These are phyloP conservation scores for Phoenicopterus ruber DNA, from an alignment of 2,113 vertebrate species.

Conservation along the genomic window DNA sequence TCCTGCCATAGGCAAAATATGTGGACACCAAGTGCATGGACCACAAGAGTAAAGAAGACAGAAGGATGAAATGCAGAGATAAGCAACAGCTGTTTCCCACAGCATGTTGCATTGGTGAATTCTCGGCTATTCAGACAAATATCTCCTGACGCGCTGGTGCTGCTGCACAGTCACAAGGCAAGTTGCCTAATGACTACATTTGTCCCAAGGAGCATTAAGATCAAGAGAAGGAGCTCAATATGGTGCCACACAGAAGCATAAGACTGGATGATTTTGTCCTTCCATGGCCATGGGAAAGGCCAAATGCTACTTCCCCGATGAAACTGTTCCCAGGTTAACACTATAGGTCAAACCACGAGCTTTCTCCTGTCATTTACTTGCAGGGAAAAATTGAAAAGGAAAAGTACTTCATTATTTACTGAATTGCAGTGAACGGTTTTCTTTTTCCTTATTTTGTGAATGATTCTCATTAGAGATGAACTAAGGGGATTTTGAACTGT, in stretches of 20 bases:
- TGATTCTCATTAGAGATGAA: not conserved
- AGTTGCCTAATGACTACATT: not conserved
- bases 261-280: not conserved
- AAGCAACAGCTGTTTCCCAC: not conserved
- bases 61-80: not conserved
- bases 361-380: not conserved
- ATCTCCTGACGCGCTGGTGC: not conserved
- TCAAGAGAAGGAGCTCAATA: not conserved
- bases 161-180: not conserved
- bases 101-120: not conserved
- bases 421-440: not conserved
- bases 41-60: not conserved
- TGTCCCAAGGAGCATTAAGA: not conserved
- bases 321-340: not conserved
- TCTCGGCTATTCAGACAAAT: not conserved
- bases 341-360: not conserved
- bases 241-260: not conserved
- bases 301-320: not conserved
- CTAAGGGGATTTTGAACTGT: not conserved
- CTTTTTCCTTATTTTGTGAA: not conserved
- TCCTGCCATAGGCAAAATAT: not conserved
- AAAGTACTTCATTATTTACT: not conserved
- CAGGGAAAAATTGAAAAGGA: not conserved
- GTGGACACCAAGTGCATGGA: not conserved
- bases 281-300: not conserved